Conservation (phyloP, 2,888 invertebrate genomes). For the Desoria tigrina region DNA sequence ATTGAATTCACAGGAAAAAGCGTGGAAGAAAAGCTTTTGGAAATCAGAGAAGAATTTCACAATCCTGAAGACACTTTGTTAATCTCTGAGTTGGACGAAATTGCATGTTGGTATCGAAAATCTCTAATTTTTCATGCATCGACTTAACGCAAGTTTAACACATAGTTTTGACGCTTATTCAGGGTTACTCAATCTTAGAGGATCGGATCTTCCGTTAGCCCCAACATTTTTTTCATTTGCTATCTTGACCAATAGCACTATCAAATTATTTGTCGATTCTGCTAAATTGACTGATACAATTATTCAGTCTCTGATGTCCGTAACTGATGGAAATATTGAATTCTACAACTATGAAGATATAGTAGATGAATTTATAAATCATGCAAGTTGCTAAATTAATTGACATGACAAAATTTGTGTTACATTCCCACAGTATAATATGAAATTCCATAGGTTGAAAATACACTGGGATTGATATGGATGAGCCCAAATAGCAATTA, state of each 20-base stretch:
- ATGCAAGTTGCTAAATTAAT: slow-evolving; percentile 9
- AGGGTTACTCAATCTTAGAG: slow-evolving; percentile 62
- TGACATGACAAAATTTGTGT: background rate
- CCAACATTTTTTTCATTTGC: slow-evolving; percentile 80
- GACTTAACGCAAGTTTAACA: background rate
- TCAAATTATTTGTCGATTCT: slow-evolving; percentile 68
- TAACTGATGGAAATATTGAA: slow-evolving; percentile 62
- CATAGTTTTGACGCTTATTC: no score
- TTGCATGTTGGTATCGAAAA: slow-evolving; percentile 68
- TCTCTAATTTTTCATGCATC: no score
- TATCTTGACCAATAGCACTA: slow-evolving; percentile 60
- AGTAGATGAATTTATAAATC: slow-evolving; percentile 59
- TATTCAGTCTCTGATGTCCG: slow-evolving; percentile 61
- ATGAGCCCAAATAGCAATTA: slow-evolving; percentile 65
- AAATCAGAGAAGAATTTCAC: slow-evolving; percentile 67
- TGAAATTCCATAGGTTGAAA: background rate
- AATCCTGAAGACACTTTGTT: slow-evolving; percentile 69
- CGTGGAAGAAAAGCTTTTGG: slow-evolving; percentile 67
- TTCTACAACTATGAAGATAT: slow-evolving; percentile 62
- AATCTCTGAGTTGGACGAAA: slow-evolving; percentile 78
- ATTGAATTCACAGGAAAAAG: slow-evolving; percentile 65
- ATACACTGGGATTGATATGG: slow-evolving; percentile 60
- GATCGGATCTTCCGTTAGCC: slow-evolving; percentile 83
- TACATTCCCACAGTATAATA: background rate
- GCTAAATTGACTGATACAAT: slow-evolving; percentile 62